Conservation (phyloP, 2,797 vertebrate genomes). For the Crypturellus tataupa region DNA sequence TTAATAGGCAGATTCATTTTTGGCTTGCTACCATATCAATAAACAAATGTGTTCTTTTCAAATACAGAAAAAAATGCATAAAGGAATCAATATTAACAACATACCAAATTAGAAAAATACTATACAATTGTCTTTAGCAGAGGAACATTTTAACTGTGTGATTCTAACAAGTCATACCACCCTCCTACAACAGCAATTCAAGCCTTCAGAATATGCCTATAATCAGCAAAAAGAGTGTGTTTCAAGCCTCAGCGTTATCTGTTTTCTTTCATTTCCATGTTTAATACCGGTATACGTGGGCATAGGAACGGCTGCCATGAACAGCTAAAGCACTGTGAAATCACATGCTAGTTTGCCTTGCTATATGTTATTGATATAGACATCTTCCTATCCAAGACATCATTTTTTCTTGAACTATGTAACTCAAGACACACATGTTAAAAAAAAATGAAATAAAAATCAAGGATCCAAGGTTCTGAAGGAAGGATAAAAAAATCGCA, state of each 20-base stretch:
- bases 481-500: not conserved
- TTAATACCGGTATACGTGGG: not conserved
- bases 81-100: not conserved
- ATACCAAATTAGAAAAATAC: not conserved
- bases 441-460: not conserved
- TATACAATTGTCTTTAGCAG: not conserved
- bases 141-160: not conserved
- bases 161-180: not conserved
- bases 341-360: not conserved
- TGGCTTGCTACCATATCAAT: not conserved
- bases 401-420: not conserved
- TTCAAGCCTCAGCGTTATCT: not conserved
- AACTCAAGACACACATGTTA: not conserved
- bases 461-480: not conserved
- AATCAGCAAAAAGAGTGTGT: not conserved
- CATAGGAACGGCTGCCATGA: not conserved
- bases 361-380: not conserved
- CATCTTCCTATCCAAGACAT: not conserved
- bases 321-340: not conserved
- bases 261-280: not conserved
- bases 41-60: not conserved
- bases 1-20: not conserved
- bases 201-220: not conserved
- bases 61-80: not conserved
- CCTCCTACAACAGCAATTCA: not conserved